Percentiles rank a stretch among this genome's conserved stretches.
Evolutionary conservation across 2,888 invertebrate genomes (phyloP).

Genomic region (Coelopa pilipes): DNA sequence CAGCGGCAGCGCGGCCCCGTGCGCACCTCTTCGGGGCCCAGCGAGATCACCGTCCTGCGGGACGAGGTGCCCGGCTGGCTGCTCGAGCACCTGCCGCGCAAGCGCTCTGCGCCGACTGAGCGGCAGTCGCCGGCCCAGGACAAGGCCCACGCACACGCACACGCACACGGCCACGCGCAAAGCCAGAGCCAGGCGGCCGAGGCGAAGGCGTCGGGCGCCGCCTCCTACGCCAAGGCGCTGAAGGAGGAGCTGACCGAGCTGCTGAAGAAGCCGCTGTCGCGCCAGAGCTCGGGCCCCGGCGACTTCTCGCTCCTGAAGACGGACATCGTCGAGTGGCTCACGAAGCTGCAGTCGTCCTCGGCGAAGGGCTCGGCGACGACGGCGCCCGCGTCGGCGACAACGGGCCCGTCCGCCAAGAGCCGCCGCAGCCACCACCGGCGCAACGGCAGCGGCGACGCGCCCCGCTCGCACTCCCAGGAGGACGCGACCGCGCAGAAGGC

Average conservation of each 20-base stretch:
- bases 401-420: conserved; percentile 46
- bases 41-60: conserved; percentile 65
- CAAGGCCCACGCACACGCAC: conserved; percentile 50
- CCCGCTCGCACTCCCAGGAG: conserved; percentile 63
- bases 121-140: conserved; percentile 49
- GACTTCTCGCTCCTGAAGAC: conserved; percentile 65
- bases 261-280: conserved; percentile 64
- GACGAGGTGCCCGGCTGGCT: conserved; percentile 66
- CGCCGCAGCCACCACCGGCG: conserved; percentile 61
- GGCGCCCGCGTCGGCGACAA: conserved; percentile 37
- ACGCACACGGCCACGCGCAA: conserved; percentile 62
- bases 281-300: conserved; percentile 65
- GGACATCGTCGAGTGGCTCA: conserved; percentile 66
- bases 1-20: conserved; percentile 60
- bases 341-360: conserved; percentile 60
- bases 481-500: conserved; percentile 56
- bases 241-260: conserved; percentile 63
- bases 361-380: conserved; percentile 40
- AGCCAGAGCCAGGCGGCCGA: conserved; percentile 61
- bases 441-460: conserved; percentile 64
- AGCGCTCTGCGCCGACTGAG: conserved; percentile 56
- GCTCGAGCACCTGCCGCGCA: conserved; percentile 62
- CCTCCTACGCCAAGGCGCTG: conserved; percentile 62
- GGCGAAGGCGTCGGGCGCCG: conserved; percentile 50
- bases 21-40: conserved; percentile 66